Evolutionary conservation across 2,797 vertebrate genomes (phyloP).

Genomic region (Eospalax fontanierii): DNA sequence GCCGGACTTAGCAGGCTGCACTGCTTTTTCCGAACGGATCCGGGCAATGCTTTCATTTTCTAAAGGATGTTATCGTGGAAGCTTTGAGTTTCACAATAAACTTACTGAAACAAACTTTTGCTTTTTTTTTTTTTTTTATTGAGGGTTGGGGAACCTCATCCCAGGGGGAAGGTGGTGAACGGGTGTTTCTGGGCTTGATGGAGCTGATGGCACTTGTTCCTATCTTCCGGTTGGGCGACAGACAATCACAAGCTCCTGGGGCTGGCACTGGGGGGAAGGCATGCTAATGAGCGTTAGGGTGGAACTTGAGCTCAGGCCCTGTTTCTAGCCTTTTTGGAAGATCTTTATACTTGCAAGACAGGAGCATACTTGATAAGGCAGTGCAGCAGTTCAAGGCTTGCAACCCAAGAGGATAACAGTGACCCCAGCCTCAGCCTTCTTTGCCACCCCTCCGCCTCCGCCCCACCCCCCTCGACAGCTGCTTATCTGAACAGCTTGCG

Average conservation of each 20-base stretch:
- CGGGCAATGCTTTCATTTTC: conserved; percentile 83
- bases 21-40: conserved; percentile 63
- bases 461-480: conserved; percentile 90
- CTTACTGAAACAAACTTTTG: conserved; percentile 80
- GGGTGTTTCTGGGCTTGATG: neutral
- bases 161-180: neutral
- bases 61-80: conserved; percentile 86
- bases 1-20: conserved; percentile 43
- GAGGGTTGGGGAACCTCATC: neutral
- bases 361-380: conserved; percentile 80
- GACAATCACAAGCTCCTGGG: neutral
- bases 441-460: conserved; percentile 70
- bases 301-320: neutral
- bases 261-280: neutral
- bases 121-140: conserved; percentile 82
- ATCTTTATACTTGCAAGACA: conserved; percentile 39
- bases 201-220: conserved; percentile 39
- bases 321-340: conserved; percentile 43
- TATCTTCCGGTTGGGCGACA: neutral
- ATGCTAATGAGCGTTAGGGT: neutral
- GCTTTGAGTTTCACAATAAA: conserved; percentile 90
- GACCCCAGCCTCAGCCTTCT: conserved; percentile 89
- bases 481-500: conserved; percentile 91
- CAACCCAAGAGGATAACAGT: conserved; percentile 84
- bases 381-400: conserved; percentile 68